A percentile compares a stretch with the other conserved stretches of the same genome.
These are phyloP conservation scores for Mythimna vitellina DNA, from an alignment of 2,888 invertebrate species.

Conservation along the genomic window DNA sequence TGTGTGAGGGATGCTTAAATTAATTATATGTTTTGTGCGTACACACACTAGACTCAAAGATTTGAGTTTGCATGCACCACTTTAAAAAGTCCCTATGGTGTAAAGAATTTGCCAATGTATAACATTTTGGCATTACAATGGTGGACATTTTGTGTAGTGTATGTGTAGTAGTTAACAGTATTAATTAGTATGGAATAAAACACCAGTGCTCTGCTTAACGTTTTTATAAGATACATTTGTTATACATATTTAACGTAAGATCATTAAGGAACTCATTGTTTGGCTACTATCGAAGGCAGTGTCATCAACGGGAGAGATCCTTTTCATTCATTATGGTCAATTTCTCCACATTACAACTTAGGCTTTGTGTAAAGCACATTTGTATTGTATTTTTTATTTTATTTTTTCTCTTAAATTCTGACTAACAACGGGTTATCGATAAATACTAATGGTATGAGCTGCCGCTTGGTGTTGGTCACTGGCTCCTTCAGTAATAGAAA, in stretches of 20 bases:
- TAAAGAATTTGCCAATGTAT: constrained; percentile 18
- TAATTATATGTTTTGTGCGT: constrained; percentile 20
- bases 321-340: constrained; percentile 55
- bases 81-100: background rate
- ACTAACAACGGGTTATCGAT: constrained; percentile 75
- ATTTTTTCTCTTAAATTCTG: constrained; percentile 66
- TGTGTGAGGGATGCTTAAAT: constrained; percentile 3
- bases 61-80: constrained; percentile 2
- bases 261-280: constrained; percentile 22
- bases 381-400: constrained; percentile 61
- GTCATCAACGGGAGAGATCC: constrained; percentile 8
- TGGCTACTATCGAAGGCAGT: constrained; percentile 7
- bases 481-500: constrained; percentile 53
- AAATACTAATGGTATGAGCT: constrained; percentile 57
- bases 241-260: constrained; percentile 1
- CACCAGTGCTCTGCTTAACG: constrained; percentile 29
- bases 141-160: constrained; percentile 18
- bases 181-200: constrained; percentile 48
- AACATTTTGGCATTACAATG: constrained; percentile 13
- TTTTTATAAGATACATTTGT: constrained; percentile 23
- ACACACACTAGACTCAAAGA: constrained; percentile 2
- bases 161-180: constrained; percentile 46
- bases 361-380: constrained; percentile 69
- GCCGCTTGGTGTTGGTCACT: constrained; percentile 62
- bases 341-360: constrained; percentile 66